Percentiles rank a stretch among this genome's conserved stretches.
Evolutionary conservation across 1,140 invertebrate species (phyloP).

Genomic region (Oreohelix idahoensis): DNA sequence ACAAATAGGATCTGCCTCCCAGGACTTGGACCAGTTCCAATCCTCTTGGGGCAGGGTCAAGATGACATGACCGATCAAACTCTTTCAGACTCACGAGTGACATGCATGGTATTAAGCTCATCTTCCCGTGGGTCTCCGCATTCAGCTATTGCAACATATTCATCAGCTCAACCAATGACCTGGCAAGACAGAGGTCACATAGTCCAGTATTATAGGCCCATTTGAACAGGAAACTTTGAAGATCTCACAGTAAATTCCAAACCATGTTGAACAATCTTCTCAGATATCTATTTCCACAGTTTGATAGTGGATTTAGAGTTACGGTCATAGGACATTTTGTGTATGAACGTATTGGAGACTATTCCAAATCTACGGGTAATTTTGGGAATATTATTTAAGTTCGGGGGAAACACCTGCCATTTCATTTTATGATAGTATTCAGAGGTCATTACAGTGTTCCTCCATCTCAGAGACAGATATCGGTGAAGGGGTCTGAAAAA

Average conservation of each 20-base stretch:
- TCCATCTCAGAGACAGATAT: slow-evolving; percentile 45
- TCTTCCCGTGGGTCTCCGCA: slow-evolving; percentile 13
- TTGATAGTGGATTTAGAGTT: slow-evolving; percentile 72
- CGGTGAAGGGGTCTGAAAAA: slow-evolving; percentile 27
- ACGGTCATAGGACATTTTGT: slow-evolving; percentile 62
- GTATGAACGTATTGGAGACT: slow-evolving; percentile 57
- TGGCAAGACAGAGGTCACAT: background rate
- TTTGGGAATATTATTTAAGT: no score
- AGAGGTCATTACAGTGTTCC: slow-evolving; percentile 27
- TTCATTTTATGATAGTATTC: slow-evolving; percentile 22
- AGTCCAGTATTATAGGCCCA: background rate
- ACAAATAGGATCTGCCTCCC: slow-evolving; percentile 34
- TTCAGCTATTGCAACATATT: background rate
- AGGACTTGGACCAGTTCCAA: slow-evolving; percentile 5
- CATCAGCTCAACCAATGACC: background rate
- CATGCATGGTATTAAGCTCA: slow-evolving; percentile 1
- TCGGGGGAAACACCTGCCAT: no score
- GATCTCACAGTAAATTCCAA: slow-evolving; percentile 61
- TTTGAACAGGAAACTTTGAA: slow-evolving; percentile 50
- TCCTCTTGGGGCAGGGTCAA: background rate
- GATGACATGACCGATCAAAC: slow-evolving; percentile 11
- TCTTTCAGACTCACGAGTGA: slow-evolving; percentile 34
- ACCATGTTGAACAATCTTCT: slow-evolving; percentile 64
- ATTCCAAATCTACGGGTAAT: slow-evolving; percentile 1
- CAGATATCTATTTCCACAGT: slow-evolving; percentile 70